Evolutionary conservation across 2,888 invertebrate genomes (phyloP), one percentile per base, ranked within the genome.

Genomic region (Campoletis raptor): DNA sequence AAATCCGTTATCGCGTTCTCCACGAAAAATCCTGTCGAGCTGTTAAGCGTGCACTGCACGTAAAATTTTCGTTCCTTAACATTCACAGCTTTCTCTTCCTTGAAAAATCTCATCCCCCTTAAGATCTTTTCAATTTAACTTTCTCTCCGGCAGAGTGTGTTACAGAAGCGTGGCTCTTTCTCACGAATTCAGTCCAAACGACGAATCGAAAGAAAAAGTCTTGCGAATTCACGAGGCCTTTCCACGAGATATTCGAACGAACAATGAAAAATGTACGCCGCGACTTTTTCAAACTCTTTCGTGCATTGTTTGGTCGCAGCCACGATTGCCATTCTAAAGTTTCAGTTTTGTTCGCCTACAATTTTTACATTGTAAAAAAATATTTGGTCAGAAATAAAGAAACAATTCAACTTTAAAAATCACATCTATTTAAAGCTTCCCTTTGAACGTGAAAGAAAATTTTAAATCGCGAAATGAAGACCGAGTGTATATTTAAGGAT

Each of bases 21-120:
- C 67, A 67, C n/a, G 67, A 67, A 40, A 67, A 81, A 78, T 78
- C 48, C 78, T 73, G 57, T 72, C 57, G 78, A 70, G 73, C 30
- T 61, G 30, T 61, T 61, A 81, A 74, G 64, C 77, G 81, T 73
- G 54, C 64, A 66, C 72, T 61, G 72, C 72, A 45, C 37, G 42
- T 42, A 67, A 67, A 61, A 61, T 61, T 30, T 61, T 67, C n/a
- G 18, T 67, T 42, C 40, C 21, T 42, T 37, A 67, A 67, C 37
- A 67, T 67, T 67, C 67, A 42, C 67, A 67, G 67, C 67, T 40
- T 24, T 40, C 42, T 67, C n/a, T 40, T 40, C 61, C 61, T 30
- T 30, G 15, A 67, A 67, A 67, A 40, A 67, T 67, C 67, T 21
- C 67, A 67, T 40, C 42, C 40, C 21, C 40, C 67, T 67, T n/a